Evolutionary conservation across 2,797 vertebrate species (phyloP).

Genomic region (Sylvia borin): DNA sequence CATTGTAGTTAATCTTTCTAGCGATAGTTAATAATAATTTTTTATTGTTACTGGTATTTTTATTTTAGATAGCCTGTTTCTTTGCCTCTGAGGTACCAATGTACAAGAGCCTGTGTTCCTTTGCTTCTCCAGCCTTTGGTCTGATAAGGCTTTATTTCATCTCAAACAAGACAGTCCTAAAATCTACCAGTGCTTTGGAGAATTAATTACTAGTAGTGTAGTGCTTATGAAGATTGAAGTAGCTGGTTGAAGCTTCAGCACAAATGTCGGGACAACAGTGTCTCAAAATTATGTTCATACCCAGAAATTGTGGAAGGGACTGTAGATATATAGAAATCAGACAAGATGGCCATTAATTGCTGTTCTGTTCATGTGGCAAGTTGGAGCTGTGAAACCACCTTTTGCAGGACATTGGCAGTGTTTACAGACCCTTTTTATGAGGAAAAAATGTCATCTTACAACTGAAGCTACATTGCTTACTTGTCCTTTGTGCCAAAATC

Average conservation of each 20-base stretch:
- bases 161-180: not conserved
- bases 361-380: not conserved
- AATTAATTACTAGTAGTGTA: not conserved
- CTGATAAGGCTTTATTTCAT: not conserved
- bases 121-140: not conserved
- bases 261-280: not conserved
- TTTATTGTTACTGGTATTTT: not conserved
- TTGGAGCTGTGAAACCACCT: not conserved
- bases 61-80: not conserved
- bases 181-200: not conserved
- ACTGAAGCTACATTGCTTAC: fast-evolving
- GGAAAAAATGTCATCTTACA: not conserved
- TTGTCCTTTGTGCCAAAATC: not conserved
- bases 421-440: not conserved
- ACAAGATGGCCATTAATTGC: not conserved
- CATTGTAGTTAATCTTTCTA: not conserved
- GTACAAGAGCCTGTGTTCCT: not conserved
- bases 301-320: not conserved
- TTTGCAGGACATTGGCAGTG: not conserved
- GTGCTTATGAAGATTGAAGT: not conserved
- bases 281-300: not conserved
- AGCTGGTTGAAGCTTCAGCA: not conserved
- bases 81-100: not conserved
- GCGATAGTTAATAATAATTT: not conserved
- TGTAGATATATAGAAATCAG: not conserved